These are phyloP conservation scores for Crematogaster levior DNA, from an alignment of 2,888 invertebrate genomes.

Conservation along the genomic window DNA sequence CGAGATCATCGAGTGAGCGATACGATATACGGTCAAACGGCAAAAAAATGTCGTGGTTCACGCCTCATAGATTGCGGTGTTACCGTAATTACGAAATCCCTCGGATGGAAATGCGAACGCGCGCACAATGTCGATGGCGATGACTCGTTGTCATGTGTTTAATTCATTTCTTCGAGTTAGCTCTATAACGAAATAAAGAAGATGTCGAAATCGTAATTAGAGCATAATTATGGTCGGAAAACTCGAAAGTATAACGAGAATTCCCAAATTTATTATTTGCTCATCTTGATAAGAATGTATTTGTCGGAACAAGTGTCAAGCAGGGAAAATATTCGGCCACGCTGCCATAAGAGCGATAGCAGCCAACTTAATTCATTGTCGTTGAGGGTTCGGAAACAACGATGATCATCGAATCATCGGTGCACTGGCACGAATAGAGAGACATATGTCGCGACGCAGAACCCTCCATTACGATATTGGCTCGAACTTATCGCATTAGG, in stretches of 20 bases:
- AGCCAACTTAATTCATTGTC: conserved; percentile 29
- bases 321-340: background rate
- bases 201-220: background rate
- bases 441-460: conserved; percentile 82
- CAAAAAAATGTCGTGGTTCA: conserved; percentile 58
- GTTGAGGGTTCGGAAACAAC: conserved; percentile 61
- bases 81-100: conserved; percentile 53
- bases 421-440: conserved; percentile 80
- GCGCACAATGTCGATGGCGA: background rate
- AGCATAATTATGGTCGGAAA: background rate
- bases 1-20: conserved; percentile 60
- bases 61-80: conserved; percentile 57
- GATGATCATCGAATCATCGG: conserved; percentile 81
- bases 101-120: conserved; percentile 50
- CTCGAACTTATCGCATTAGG: conserved; percentile 77
- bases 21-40: conserved; percentile 54
- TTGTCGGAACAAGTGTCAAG: background rate
- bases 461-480: conserved; percentile 84
- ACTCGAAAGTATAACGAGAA: background rate
- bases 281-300: background rate
- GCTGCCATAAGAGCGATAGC: conserved; percentile 18
- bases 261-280: background rate
- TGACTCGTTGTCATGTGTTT: background rate
- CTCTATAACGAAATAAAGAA: background rate
- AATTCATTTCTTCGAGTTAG: conserved; percentile 4